Percentiles rank a stretch among this genome's conserved stretches.
Evolutionary conservation across 1,140 invertebrate genomes (phyloP).

Genomic region (Brachionus koreanus): DNA sequence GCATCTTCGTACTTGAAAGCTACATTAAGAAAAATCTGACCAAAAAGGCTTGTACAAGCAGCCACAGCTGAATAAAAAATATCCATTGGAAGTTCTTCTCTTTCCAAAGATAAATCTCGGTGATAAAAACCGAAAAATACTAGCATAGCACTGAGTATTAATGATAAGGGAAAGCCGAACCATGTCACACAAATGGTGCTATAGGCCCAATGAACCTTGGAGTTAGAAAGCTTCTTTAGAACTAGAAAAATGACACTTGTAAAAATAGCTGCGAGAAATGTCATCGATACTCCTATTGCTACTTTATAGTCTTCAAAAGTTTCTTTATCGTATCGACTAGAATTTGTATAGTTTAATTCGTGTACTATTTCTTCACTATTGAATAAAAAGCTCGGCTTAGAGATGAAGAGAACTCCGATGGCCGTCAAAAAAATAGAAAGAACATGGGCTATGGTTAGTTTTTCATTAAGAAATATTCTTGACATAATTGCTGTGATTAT

Average conservation of each 20-base stretch:
- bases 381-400: slow-evolving; percentile 38
- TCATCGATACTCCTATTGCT: background rate
- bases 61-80: slow-evolving; percentile 26
- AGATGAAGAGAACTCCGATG: slow-evolving; percentile 1
- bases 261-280: slow-evolving; percentile 12
- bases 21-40: slow-evolving; percentile 32
- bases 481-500: slow-evolving; percentile 39
- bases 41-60: background rate
- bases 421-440: slow-evolving; percentile 15
- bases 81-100: slow-evolving; percentile 12
- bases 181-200: slow-evolving; percentile 21
- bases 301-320: background rate
- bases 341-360: background rate
- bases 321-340: background rate
- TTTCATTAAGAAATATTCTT: slow-evolving; percentile 35
- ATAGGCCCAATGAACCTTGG: slow-evolving; percentile 25
- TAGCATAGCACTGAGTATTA: background rate
- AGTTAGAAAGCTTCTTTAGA: slow-evolving; percentile 23
- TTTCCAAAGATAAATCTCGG: background rate
- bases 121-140: slow-evolving; percentile 1
- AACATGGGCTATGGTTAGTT: slow-evolving; percentile 28
- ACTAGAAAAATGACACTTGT: background rate
- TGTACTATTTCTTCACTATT: background rate
- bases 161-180: slow-evolving; percentile 30
- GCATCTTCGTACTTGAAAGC: slow-evolving; percentile 35